Evolutionary conservation across 2,113 vertebrate genomes (phyloP), one percentile per base, ranked within the genome.

Genomic region (Phalacrocorax brasilianus): DNA sequence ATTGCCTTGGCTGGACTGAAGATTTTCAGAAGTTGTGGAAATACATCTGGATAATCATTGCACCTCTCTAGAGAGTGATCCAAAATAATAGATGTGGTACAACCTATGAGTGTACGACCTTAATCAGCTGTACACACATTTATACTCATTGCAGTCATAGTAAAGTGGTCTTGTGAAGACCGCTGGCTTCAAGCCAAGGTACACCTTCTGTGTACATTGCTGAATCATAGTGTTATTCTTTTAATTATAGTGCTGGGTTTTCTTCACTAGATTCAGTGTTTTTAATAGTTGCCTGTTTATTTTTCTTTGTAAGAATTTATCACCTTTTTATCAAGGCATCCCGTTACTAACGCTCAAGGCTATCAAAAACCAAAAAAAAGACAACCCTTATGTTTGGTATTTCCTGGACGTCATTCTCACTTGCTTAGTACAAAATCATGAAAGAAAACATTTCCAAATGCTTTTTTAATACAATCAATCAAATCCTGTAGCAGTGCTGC

Each of bases 71-170:
- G 13, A 66, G 30, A 28, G 24, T 16, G 35, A 26, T 35, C 53
- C 19, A 59, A 50, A 52, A 11, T 35, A 17, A 55, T 12, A 62
- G 23, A 4, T 3, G 26, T 40, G 47, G 22, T 30, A 30, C n/a
- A 27, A 61, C 2, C 4, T 8, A 1, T 9, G 15, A 44, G 13
- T 11, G 15, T 70, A 14, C 2, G 3, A 26, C 16, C 17, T 27
- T 20, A 28, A 56, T 26, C n/a, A 74, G 27, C 30, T 52, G 11
- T 7, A 8, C 15, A 2, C 28, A 32, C 33, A 26, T 66, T 89
- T 78, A 22, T 33, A 11, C 11, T 74, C 3, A 35, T 66, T 86
- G 78, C 28, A 26, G 35, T 70, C 40, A 22, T 7, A 17, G 11
- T 30, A 9, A 71, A 45, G 18, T 23, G 26, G n/a, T 24, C 40